Conservation (phyloP, 2,888 invertebrate genomes). For the Hydrotaea cyrtoneurina region DNA sequence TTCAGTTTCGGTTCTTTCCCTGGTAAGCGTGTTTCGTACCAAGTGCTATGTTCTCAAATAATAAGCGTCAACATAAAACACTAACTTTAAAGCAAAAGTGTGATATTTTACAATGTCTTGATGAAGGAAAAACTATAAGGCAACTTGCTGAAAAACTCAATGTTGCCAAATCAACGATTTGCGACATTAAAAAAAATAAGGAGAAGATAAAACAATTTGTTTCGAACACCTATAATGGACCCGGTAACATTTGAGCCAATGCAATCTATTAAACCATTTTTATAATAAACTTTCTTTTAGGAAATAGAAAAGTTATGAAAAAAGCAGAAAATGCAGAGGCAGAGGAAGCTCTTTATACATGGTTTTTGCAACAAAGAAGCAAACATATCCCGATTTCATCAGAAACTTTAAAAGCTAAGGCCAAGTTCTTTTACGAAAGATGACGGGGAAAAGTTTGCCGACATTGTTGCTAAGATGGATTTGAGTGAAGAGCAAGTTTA, state of each 20-base stretch:
- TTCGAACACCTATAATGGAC: constrained; percentile 36
- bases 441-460: constrained; percentile 56
- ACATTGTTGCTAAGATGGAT: no score
- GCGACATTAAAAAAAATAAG: constrained; percentile 29
- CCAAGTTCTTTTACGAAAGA: constrained; percentile 66
- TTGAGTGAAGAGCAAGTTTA: no score
- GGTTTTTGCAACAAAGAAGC: constrained; percentile 67
- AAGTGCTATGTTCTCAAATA: constrained; percentile 39
- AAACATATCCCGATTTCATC: constrained; percentile 58
- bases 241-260: no score
- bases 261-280: no score
- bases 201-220: constrained; percentile 39
- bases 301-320: no score
- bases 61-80: constrained; percentile 40
- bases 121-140: constrained; percentile 41
- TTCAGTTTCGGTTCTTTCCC: no score
- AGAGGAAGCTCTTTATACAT: constrained; percentile 68
- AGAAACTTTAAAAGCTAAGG: constrained; percentile 65
- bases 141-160: constrained; percentile 40
- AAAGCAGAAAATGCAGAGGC: constrained; percentile 62
- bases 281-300: no score
- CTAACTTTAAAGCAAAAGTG: constrained; percentile 38
- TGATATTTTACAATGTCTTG: constrained; percentile 39
- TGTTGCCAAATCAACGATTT: constrained; percentile 43
- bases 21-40: constrained; percentile 26